These are phyloP conservation scores for Podabrus alpinus DNA, from an alignment of 2,888 invertebrate species.

Conservation along the genomic window DNA sequence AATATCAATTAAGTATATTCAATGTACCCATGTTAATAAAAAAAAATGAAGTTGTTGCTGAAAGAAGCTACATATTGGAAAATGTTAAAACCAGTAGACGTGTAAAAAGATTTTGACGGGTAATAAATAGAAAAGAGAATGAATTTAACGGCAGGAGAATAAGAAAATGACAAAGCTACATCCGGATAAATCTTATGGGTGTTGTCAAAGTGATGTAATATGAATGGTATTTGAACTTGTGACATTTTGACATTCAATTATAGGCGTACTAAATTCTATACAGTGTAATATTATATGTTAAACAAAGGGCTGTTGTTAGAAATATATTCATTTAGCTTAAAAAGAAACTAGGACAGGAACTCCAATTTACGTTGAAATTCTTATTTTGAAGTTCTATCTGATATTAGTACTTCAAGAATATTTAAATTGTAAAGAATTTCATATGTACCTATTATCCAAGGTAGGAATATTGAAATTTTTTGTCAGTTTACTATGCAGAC, in stretches of 20 bases:
- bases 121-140: background rate
- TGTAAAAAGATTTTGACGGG: background rate
- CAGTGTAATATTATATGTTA: too few relatives aligned
- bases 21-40: too few relatives aligned
- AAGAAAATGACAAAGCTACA: background rate
- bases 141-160: background rate
- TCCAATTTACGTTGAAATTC: background rate
- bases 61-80: background rate
- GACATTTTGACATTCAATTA: background rate
- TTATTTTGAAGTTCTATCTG: background rate
- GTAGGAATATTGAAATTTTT: background rate
- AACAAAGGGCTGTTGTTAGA: too few relatives aligned
- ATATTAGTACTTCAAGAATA: background rate
- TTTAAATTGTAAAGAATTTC: background rate
- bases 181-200: background rate
- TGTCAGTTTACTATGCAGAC: background rate
- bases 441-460: background rate
- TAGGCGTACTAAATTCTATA: background rate
- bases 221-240: background rate
- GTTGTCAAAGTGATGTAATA: background rate
- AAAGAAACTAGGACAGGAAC: too few relatives aligned
- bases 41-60: too few relatives aligned
- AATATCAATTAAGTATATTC: too few relatives aligned
- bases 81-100: background rate
- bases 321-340: too few relatives aligned